A percentile compares a stretch with the other conserved stretches of the same genome.
Conservation (phyloP, 2,888 invertebrate genomes). For the Steromphala cineraria region DNA sequence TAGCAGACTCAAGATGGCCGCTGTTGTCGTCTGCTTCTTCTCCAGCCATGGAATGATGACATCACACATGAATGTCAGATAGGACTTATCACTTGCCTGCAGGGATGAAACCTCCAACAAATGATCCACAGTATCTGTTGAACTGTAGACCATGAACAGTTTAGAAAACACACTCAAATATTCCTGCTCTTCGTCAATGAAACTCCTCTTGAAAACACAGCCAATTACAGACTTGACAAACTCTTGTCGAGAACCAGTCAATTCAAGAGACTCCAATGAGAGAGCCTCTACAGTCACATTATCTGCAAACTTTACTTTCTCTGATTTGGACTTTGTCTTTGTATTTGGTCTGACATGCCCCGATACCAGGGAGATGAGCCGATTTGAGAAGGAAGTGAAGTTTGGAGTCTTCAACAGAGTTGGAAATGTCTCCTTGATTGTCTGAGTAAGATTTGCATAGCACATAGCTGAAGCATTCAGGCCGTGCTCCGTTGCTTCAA, state of each 20-base stretch:
- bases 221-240: not conserved
- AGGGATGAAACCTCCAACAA: not conserved
- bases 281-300: constrained; percentile 32
- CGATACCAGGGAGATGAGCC: constrained; percentile 19
- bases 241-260: constrained; percentile 27
- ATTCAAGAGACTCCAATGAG: constrained; percentile 42
- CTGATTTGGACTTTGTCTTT: not conserved
- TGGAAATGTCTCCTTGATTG: not conserved
- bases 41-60: constrained; percentile 57
- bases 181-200: not conserved
- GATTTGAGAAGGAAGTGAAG: constrained; percentile 13
- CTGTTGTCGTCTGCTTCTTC: constrained; percentile 26
- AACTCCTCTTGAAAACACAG: not conserved
- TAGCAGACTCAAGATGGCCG: constrained; percentile 38
- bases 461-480: not conserved
- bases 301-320: constrained; percentile 31
- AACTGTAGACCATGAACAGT: not conserved
- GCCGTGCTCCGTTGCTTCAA: not conserved
- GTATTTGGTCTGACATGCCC: constrained; percentile 12
- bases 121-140: not conserved
- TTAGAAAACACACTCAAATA: constrained; percentile 2
- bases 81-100: not conserved
- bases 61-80: constrained; percentile 48
- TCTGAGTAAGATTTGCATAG: not conserved
- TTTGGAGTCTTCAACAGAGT: not conserved